phyloP scores from a whole-genome alignment of 2,888 invertebrate species.

The Nomada ruficornis region DNA sequence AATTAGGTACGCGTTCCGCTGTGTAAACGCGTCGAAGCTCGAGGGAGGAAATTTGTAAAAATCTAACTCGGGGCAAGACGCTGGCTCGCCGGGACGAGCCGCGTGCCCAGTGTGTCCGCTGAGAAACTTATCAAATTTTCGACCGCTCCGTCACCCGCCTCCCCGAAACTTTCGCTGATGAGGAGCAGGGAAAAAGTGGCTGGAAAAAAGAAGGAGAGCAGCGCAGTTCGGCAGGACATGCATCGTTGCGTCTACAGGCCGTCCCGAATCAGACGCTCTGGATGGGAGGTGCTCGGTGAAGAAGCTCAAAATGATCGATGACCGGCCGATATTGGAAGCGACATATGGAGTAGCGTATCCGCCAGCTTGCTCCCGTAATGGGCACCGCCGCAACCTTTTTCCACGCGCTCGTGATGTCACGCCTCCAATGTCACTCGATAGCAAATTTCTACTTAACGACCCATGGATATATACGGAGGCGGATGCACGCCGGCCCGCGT shows the following conservation, averaged over 20 bases:
- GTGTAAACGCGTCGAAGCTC: background rate
- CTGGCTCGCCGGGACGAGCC: background rate
- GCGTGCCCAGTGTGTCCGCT: background rate
- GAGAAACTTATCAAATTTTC: constrained; percentile 29
- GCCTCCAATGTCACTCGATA: constrained; percentile 59
- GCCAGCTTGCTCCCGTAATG: constrained; percentile 71
- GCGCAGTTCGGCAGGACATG: constrained; percentile 43
- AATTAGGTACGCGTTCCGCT: constrained; percentile 33
- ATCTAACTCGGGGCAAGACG: background rate
- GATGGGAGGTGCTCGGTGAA: constrained; percentile 60
- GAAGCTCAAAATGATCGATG: constrained; percentile 78
- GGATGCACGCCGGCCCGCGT: background rate
- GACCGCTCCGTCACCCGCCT: background rate
- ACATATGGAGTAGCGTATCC: constrained; percentile 77
- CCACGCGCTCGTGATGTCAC: constrained; percentile 65
- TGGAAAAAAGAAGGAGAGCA: background rate
- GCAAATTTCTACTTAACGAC: constrained; percentile 64
- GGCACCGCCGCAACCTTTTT: constrained; percentile 60
- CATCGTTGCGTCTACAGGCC: constrained; percentile 61
- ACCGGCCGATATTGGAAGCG: constrained; percentile 78
- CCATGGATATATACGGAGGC: constrained; percentile 6
- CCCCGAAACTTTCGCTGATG: constrained; percentile 9
- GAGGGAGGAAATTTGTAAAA: too few relatives aligned
- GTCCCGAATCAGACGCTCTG: constrained; percentile 64
- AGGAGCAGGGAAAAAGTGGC: background rate